Percentiles rank a stretch among this genome's conserved stretches.
Evolutionary conservation across 2,113 vertebrate genomes (phyloP).

Genomic region (Copsychus sechellarum): DNA sequence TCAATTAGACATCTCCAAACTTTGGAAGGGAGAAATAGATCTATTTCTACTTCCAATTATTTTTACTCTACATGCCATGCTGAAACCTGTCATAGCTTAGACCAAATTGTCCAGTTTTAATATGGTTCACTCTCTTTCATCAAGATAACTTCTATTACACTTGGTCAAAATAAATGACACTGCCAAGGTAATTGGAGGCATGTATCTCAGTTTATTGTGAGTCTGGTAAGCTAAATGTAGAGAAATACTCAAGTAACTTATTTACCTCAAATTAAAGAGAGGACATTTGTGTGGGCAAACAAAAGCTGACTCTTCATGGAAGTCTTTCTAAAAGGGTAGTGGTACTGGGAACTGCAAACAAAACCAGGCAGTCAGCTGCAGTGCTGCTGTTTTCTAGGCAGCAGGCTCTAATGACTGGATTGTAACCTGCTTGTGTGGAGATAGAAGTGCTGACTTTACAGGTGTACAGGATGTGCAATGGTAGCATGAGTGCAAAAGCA

Average conservation of each 20-base stretch:
- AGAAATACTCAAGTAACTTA: not conserved
- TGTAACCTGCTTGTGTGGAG: too few species aligned
- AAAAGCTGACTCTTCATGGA: not conserved
- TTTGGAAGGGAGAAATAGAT: conserved; percentile 8
- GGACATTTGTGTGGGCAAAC: not conserved
- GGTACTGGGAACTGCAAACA: not conserved
- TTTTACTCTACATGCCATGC: conserved; percentile 1
- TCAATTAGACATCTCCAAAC: not conserved
- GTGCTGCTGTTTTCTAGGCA: not conserved
- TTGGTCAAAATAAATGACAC: conserved; percentile 23
- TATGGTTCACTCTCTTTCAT: not conserved
- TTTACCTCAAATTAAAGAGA: not conserved
- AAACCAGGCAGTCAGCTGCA: not conserved
- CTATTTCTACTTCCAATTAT: conserved; percentile 31
- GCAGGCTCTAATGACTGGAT: not conserved
- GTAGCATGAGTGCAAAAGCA: rapidly evolving
- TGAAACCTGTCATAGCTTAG: conserved; percentile 27
- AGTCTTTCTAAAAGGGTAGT: not conserved
- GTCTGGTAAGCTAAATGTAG: not conserved
- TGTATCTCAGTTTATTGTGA: not conserved
- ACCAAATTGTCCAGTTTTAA: conserved; percentile 18
- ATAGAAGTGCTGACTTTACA: not conserved
- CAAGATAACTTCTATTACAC: not conserved
- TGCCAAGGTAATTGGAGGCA: not conserved
- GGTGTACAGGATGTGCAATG: rapidly evolving